These are phyloP conservation scores for Eupristina koningsbergeri DNA, from an alignment of 1,140 invertebrate genomes.

Conservation along the genomic window DNA sequence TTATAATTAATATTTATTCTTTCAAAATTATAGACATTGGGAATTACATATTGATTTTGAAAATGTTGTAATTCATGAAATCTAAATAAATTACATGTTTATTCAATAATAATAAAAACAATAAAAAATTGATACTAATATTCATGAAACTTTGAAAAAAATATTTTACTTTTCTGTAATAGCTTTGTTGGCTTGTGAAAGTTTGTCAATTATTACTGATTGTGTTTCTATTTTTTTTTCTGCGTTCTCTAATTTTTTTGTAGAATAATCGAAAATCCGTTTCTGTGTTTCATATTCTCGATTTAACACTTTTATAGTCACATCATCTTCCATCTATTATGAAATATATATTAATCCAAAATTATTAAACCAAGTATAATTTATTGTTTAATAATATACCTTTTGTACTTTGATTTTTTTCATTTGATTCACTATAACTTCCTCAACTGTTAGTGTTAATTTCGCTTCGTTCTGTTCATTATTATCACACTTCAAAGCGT, in stretches of 20 bases:
- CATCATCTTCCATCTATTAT: slow-evolving; percentile 29
- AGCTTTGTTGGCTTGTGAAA: slow-evolving; percentile 5
- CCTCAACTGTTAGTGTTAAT: slow-evolving; percentile 19
- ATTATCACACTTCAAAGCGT: neutral
- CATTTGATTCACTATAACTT: slow-evolving; percentile 36
- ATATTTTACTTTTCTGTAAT: slow-evolving; percentile 31
- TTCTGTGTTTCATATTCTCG: neutral
- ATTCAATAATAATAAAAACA: too few species aligned
- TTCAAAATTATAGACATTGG: slow-evolving; percentile 15
- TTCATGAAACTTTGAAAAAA: neutral
- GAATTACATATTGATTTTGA: slow-evolving; percentile 1
- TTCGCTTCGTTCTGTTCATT: neutral
- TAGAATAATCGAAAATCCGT: neutral
- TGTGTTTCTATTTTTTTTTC: neutral
- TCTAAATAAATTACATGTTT: slow-evolving; percentile 5
- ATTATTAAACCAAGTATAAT: neutral
- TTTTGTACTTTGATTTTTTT: slow-evolving; percentile 38
- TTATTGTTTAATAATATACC: slow-evolving; percentile 8
- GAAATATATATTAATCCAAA: neutral
- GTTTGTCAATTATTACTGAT: slow-evolving; percentile 10
- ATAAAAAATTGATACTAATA: neutral
- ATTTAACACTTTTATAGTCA: slow-evolving; percentile 36
- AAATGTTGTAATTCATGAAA: slow-evolving; percentile 19
- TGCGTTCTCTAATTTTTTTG: slow-evolving; percentile 11
- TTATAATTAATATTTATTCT: neutral